These are phyloP conservation scores for Squalus acanthias DNA, from an alignment of 2,797 vertebrate species.

Conservation along the genomic window DNA sequence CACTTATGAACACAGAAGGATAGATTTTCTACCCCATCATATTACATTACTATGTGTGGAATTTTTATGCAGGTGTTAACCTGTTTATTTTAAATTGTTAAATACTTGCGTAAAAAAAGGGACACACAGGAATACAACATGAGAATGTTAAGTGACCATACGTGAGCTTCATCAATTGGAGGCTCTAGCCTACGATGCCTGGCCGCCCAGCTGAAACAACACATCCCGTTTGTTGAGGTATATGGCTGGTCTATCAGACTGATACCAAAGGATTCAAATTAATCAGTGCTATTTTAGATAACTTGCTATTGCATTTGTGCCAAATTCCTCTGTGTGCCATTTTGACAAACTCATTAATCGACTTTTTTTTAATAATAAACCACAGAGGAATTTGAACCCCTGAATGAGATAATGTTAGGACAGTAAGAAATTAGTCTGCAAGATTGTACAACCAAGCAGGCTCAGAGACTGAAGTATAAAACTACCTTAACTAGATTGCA, in stretches of 20 bases:
- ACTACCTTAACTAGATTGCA: neutral
- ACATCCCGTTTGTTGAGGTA: neutral
- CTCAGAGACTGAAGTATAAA: neutral
- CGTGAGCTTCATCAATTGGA: neutral
- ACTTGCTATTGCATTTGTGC: neutral
- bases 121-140: neutral
- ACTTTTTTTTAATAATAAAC: neutral
- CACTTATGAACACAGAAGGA: neutral
- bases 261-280: neutral
- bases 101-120: neutral
- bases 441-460: neutral
- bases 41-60: neutral
- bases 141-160: neutral
- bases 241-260: neutral
- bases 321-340: neutral
- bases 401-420: neutral
- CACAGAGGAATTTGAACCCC: neutral
- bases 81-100: neutral
- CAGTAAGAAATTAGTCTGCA: neutral
- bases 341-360: conserved; percentile 16
- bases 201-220: neutral
- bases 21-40: neutral
- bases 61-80: neutral
- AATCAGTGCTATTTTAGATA: neutral
- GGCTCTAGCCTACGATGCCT: neutral